Conservation (phyloP, 2,888 invertebrate species). For the Epinotia nisella region DNA sequence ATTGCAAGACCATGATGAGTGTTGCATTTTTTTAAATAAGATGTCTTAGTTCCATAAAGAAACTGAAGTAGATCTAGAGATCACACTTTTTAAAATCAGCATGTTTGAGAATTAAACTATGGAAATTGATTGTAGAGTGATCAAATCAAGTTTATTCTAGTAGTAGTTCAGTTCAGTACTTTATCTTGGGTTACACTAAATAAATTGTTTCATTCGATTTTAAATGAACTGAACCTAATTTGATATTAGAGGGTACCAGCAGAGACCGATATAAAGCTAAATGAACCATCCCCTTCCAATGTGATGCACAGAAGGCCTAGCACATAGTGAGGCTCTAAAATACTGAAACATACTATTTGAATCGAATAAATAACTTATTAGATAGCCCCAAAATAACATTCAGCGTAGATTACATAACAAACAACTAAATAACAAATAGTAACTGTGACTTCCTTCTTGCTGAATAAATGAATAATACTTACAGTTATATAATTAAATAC, state of each 20-base stretch:
- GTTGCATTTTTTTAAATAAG: not conserved
- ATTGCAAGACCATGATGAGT: no score
- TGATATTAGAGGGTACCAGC: not conserved
- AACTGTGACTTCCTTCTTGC: conserved; percentile 40
- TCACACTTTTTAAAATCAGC: not conserved
- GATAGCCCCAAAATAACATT: conserved; percentile 35
- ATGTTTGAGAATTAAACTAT: not conserved
- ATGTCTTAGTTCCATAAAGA: not conserved
- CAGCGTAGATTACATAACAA: conserved; percentile 33
- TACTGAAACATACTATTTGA: conserved; percentile 36
- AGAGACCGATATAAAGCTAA: conserved; percentile 7
- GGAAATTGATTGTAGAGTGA: not conserved
- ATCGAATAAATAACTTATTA: conserved; percentile 33
- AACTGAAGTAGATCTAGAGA: not conserved
- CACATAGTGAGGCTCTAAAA: conserved; percentile 30
- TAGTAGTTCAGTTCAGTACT: not conserved
- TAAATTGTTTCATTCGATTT: not conserved
- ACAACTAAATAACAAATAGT: conserved; percentile 44
- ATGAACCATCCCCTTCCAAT: conserved; percentile 5
- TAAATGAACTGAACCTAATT: not conserved
- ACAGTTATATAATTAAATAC: conserved; percentile 41
- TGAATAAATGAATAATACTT: conserved; percentile 41
- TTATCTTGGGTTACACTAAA: not conserved
- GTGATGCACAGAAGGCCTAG: conserved; percentile 12
- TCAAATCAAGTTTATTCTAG: not conserved